These are phyloP conservation scores for Synergus laeviventris DNA, from an alignment of 2,888 invertebrate species.

Conservation along the genomic window DNA sequence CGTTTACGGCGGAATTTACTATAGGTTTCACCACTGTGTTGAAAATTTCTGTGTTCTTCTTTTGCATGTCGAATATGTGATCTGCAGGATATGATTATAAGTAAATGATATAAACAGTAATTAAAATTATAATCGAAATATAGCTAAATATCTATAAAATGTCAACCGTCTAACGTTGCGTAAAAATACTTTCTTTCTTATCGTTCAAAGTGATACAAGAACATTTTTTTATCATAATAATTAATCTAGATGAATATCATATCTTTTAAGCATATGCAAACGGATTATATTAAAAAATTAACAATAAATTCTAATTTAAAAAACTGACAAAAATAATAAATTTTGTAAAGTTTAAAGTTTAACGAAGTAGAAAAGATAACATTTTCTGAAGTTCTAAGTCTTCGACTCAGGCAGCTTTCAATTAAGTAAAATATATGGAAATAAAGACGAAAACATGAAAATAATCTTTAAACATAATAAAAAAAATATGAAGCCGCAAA, in stretches of 20 bases:
- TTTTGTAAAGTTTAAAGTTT: neutral
- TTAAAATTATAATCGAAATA: too few relatives aligned
- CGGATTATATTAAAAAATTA: neutral
- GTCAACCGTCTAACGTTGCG: neutral
- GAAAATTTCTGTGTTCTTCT: slow-evolving; percentile 82
- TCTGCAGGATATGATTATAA: slow-evolving; percentile 78
- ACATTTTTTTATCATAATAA: neutral
- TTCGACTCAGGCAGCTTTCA: neutral
- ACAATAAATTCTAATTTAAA: neutral
- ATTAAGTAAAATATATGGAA: neutral
- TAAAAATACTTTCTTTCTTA: neutral
- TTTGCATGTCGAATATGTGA: slow-evolving; percentile 82
- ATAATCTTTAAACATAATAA: neutral
- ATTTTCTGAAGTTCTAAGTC: neutral
- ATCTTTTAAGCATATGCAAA: neutral
- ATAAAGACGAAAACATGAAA: neutral
- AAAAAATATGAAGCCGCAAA: neutral
- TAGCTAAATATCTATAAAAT: slow-evolving; percentile 8
- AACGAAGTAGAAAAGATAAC: neutral
- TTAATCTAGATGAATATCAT: neutral
- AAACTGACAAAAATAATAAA: neutral
- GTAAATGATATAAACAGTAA: slow-evolving; percentile 40
- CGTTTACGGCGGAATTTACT: slow-evolving; percentile 83
- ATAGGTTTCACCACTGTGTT: slow-evolving; percentile 84
- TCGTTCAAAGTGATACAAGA: neutral